Evolutionary conservation across 2,888 invertebrate genomes (phyloP), one percentile per base, ranked within the genome.

Genomic region (Aproaerema taeniolella): DNA sequence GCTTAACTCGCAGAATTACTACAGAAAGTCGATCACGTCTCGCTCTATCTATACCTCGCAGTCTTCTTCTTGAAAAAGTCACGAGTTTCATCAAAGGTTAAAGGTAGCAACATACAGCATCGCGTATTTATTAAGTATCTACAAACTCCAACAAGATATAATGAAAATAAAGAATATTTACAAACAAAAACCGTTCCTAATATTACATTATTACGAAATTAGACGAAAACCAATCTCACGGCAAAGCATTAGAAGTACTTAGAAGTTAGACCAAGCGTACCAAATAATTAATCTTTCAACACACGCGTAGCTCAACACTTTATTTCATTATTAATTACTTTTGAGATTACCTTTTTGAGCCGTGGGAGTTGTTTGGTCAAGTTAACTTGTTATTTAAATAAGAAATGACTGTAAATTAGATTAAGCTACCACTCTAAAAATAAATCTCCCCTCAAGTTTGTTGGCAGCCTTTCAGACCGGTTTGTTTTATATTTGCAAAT

Each of bases 1-100:
- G 49, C 41, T 46, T 47, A 40, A 44, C 46, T 51, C 46, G 49
- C 41, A 42, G 20, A 17, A 45, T 47, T 51, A 52, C 49, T 46
- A 50, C 39, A 41, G 42, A 45, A 43, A 42, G 45, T 49, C 49
- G 43, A 38, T 49, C 39, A 41, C 35, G 45, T 43, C 41, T 50
- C 41, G 41, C 46, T 45, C 29, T 5, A 20, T 20, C 8, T 17
- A 4, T 3, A 31, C 29, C 28, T 24, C 26, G 9, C 26, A 26
- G 16, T 17, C 10, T 30, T 24, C 34, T 29, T 14, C 29, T 39
- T 39, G 39, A 11, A 25, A 36, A 17, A 31, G 15, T 14, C 28
- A 24, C 25, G n/a, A 29, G 36, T n/a, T 14, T 4, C 25, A 14
- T 24, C 26, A 11, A 35, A n/a, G n/a, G n/a, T n/a, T n/a, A n/a